A percentile compares a stretch with the other conserved stretches of the same genome.
phyloP scores from a whole-genome alignment of 2,888 invertebrate genomes.

The Pterobdella sp. region DNA sequence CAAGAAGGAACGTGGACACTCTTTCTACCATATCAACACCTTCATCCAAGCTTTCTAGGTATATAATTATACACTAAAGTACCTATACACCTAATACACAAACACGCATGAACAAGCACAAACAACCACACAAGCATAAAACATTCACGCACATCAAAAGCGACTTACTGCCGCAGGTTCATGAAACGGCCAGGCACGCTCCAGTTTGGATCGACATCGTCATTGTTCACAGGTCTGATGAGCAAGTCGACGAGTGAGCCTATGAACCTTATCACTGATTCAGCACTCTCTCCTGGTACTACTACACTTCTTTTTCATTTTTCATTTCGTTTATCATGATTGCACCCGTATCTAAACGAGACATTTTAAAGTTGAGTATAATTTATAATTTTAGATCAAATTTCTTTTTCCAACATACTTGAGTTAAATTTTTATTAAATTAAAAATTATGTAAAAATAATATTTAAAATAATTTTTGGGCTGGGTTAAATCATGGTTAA shows the following conservation, averaged over 20 bases:
- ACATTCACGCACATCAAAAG: not conserved
- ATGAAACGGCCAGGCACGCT: conserved; percentile 42
- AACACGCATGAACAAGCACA: not conserved
- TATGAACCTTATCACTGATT: conserved; percentile 48
- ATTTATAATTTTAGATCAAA: no score
- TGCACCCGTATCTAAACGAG: no score
- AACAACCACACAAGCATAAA: not conserved
- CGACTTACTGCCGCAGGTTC: not conserved
- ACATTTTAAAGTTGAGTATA: no score
- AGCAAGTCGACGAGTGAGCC: conserved; percentile 49
- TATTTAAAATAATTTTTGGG: no score
- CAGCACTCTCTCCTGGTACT: conserved; percentile 36
- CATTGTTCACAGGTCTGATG: conserved; percentile 39
- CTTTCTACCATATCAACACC: not conserved
- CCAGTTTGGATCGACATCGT: conserved; percentile 36
- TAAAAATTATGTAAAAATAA: no score
- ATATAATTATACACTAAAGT: not conserved
- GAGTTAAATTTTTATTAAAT: no score
- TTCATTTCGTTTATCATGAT: not conserved
- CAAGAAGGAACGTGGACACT: not conserved
- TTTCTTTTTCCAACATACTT: no score
- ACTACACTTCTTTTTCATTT: not conserved
- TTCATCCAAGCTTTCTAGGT: not conserved
- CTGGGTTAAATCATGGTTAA: no score
- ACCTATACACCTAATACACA: conserved; percentile 2